A percentile compares a stretch with the other conserved stretches of the same genome.
Evolutionary conservation across 1,140 invertebrate genomes (phyloP).

Genomic region (Bombus confusus): DNA sequence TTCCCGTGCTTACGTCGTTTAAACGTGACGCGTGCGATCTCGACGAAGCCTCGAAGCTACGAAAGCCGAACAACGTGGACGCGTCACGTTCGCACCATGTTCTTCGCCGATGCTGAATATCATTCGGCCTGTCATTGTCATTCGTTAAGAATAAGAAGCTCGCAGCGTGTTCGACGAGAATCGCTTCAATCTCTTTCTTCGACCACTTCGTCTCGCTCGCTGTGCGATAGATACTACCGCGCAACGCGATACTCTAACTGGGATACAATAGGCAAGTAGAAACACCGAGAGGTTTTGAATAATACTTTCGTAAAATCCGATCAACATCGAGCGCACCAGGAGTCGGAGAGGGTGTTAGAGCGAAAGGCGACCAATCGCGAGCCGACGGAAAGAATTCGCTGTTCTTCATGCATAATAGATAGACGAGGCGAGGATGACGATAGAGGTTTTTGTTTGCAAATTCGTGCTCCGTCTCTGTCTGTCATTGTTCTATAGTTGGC

Average conservation of each 20-base stretch:
- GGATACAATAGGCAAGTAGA: background rate
- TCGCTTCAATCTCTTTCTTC: background rate
- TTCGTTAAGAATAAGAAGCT: background rate
- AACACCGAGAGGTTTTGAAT: background rate
- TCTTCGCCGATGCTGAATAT: background rate
- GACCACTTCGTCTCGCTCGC: background rate
- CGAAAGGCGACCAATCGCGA: background rate
- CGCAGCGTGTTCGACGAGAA: background rate
- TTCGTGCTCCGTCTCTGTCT: background rate
- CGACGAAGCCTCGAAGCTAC: background rate
- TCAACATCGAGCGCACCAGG: background rate
- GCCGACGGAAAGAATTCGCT: background rate
- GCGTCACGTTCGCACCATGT: too few relatives aligned
- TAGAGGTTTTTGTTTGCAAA: slow-evolving; percentile 38
- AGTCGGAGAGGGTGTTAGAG: background rate
- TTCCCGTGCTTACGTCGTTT: background rate
- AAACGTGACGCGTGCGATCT: background rate
- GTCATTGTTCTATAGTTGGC: slow-evolving; percentile 13
- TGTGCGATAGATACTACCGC: background rate
- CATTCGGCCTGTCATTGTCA: background rate
- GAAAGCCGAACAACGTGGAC: background rate
- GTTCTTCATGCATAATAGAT: slow-evolving; percentile 41
- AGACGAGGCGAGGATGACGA: slow-evolving; percentile 1
- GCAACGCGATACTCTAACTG: background rate
- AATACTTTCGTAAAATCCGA: background rate